Evolutionary conservation across 2,113 vertebrate genomes (phyloP).

Genomic region (Phoxinus phoxinus): DNA sequence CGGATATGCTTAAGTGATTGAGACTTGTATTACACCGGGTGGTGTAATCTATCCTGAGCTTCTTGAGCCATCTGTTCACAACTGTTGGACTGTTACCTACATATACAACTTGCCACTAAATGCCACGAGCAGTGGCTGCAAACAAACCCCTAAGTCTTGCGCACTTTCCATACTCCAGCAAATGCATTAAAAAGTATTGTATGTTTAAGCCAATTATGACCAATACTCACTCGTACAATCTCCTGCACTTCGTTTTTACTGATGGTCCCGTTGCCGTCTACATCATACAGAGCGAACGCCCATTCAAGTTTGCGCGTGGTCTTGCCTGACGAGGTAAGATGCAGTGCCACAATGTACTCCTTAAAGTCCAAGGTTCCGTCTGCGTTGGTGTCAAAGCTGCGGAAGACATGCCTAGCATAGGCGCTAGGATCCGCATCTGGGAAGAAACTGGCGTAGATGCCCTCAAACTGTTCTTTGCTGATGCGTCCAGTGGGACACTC

Average conservation of each 20-base stretch:
- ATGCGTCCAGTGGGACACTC: constrained; percentile 82
- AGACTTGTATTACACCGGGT: background rate
- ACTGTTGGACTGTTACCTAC: background rate
- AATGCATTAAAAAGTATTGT: background rate
- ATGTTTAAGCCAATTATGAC: background rate
- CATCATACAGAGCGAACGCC: constrained; percentile 83
- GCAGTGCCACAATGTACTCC: constrained; percentile 84
- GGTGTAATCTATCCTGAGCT: constrained; percentile 23
- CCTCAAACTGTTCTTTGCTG: constrained; percentile 79
- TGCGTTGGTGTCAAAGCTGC: constrained; percentile 82
- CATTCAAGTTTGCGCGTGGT: constrained; percentile 82
- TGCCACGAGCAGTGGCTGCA: background rate
- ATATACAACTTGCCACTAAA: background rate
- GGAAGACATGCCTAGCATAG: constrained; percentile 81
- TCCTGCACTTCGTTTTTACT: constrained; percentile 81
- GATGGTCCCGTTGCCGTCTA: constrained; percentile 85
- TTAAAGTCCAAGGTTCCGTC: constrained; percentile 84
- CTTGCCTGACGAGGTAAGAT: constrained; percentile 83
- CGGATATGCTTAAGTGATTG: background rate
- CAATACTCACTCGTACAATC: constrained; percentile 76
- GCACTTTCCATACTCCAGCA: background rate
- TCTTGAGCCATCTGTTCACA: constrained; percentile 8
- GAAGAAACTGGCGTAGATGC: constrained; percentile 84
- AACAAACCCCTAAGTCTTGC: background rate
- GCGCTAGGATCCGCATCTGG: constrained; percentile 77